Evolutionary conservation across 1,140 invertebrate species (phyloP), one percentile per base, ranked within the genome.

Genomic region (Acyrthosiphon pisum): DNA sequence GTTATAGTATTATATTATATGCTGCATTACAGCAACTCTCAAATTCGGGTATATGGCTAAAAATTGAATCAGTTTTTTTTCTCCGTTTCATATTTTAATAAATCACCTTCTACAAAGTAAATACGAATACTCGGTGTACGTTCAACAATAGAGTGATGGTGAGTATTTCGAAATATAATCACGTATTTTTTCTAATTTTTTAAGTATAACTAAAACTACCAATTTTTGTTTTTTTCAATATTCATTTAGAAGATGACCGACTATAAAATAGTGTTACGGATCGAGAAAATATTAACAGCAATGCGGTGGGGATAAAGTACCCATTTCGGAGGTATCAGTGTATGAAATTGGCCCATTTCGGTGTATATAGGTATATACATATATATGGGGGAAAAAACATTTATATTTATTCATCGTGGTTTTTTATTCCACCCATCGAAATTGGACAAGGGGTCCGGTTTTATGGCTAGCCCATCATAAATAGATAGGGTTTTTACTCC

Each of bases 371-470:
- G 4, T 83, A 83, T 22, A 81, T 35, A 41, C 3, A 41, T 30
- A 30, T 30, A 11, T 30, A 60, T 26, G 37, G 6, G 1, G 35
- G 2, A 11, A 26, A 30, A 68, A 68, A 91, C 11, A 30, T 68
- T 68, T 91, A 91, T 60, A 91, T 68, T 91, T 91, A 56, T 90
- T 90, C 88, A 22, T 76, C 89, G 89, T 30, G 37, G 50, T 41
- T 60, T 60, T 56, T 56, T 90, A 44, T 68, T 44, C 56, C 37
- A 2, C 35, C 37, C 9, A 14, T 9, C 41, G 20, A 68, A 68
- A 68, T 37, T 20, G 53, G 56, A 90, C 35, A 30, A 68, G 41
- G 53, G 53, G 89, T 91, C 30, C 37, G 30, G 56, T 91, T 91
- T 91, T 91, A 91, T 68, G 23, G 37, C 23, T 46, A 23, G 37